phyloP scores from a whole-genome alignment of 2,797 vertebrate species.

The Melanotaenia boesemani region DNA sequence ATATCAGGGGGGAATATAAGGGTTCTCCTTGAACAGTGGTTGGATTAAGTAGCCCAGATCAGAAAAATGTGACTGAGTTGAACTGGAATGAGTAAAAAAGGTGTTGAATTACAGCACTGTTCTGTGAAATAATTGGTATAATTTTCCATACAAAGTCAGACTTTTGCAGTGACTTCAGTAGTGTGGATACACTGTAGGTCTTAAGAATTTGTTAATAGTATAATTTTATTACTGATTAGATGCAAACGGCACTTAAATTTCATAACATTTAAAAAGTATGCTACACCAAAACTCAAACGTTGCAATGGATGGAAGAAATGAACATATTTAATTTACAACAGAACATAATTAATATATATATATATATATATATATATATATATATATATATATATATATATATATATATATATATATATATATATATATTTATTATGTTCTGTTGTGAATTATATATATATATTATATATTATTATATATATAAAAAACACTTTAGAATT shows the following conservation, averaged over 20 bases:
- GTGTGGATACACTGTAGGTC: constrained; percentile 7
- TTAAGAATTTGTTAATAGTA: constrained; percentile 10
- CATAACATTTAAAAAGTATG: not conserved
- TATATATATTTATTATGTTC: too few relatives aligned
- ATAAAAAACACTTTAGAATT: not conserved
- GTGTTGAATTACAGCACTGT: not conserved
- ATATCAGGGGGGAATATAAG: constrained; percentile 17
- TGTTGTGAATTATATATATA: too few relatives aligned
- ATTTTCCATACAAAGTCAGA: constrained; percentile 1
- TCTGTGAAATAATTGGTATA: constrained; percentile 1
- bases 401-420: too few relatives aligned
- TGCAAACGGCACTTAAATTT: not conserved
- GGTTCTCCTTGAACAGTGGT: constrained; percentile 23
- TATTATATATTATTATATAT: too few relatives aligned
- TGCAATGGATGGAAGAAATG: too few relatives aligned
- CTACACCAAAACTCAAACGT: not conserved
- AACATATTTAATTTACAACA: too few relatives aligned
- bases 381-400: too few relatives aligned
- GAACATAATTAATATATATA: too few relatives aligned
- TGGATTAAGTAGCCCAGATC: constrained; percentile 20
- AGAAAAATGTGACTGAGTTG: constrained; percentile 20
- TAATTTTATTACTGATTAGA: not conserved
- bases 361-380: too few relatives aligned
- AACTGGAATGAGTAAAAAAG: constrained; percentile 18
- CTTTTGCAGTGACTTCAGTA: constrained; percentile 14